Conservation (phyloP, 53 echinoderm and acorn worm genomes). For the Apostichopus leukothele region DNA sequence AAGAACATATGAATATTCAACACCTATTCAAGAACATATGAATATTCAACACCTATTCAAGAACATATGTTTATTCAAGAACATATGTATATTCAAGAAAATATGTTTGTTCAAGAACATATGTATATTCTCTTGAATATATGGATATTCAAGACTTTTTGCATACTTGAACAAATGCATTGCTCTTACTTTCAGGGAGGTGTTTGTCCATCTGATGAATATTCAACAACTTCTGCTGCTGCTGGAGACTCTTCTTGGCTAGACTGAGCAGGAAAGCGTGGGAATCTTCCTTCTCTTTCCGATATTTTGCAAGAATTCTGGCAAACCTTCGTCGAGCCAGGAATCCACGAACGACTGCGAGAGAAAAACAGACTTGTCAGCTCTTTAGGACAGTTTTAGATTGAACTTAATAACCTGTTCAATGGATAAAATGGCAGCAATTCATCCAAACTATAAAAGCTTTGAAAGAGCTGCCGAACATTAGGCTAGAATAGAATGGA, state of each 20-base stretch:
- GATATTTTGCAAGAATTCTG: slow-evolving; percentile 59
- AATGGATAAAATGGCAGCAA: too few species aligned
- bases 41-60: too few species aligned
- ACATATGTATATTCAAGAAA: too few species aligned
- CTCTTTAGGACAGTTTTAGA: too few species aligned
- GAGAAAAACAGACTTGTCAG: not conserved
- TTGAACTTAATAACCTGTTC: too few species aligned
- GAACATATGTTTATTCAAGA: too few species aligned
- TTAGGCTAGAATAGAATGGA: too few species aligned
- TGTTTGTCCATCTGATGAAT: slow-evolving; percentile 78
- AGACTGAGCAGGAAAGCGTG: slow-evolving; percentile 71
- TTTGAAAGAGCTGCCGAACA: too few species aligned
- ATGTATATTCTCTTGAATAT: not conserved
- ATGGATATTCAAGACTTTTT: not conserved
- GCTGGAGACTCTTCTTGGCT: slow-evolving; percentile 61
- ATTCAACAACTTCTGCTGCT: slow-evolving; percentile 58
- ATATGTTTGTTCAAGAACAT: too few species aligned
- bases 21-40: too few species aligned
- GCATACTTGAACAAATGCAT: not conserved
- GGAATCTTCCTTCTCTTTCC: slow-evolving; percentile 55
- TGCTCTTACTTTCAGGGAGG: slow-evolving; percentile 76
- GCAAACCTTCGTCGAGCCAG: slow-evolving; percentile 66
- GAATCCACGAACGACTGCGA: slow-evolving; percentile 83
- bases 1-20: too few species aligned
- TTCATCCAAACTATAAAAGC: too few species aligned